A percentile compares a stretch with the other conserved stretches of the same genome.
These are phyloP conservation scores for Bufo bufo DNA, from an alignment of 2,113 vertebrate genomes.

Conservation along the genomic window DNA sequence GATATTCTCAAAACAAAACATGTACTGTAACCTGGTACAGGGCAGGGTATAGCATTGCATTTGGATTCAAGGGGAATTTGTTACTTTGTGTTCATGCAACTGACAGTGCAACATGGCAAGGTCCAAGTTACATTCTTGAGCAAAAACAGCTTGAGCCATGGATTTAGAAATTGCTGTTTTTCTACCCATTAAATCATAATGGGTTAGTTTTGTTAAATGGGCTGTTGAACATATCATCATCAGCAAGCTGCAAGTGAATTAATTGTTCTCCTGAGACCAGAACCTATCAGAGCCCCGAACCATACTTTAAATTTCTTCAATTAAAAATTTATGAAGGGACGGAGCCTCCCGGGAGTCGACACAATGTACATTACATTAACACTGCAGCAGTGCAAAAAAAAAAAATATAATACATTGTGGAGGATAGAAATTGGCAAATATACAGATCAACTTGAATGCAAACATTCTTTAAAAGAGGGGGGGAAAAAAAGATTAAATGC, in stretches of 20 bases:
- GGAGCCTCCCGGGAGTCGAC: not conserved
- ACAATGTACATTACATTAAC: not conserved
- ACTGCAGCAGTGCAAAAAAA: not conserved
- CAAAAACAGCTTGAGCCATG: not conserved
- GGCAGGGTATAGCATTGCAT: not conserved
- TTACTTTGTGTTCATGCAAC: not conserved
- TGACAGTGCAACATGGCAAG: not conserved
- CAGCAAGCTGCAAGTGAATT: slow-evolving; percentile 7
- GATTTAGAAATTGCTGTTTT: slow-evolving; percentile 18
- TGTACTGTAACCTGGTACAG: too few relatives aligned
- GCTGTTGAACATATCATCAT: slow-evolving; percentile 9
- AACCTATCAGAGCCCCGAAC: slow-evolving; percentile 19
- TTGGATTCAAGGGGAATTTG: not conserved
- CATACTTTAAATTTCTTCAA: not conserved
- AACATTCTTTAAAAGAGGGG: slow-evolving; percentile 52
- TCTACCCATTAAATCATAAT: not conserved
- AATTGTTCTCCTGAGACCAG: slow-evolving; percentile 13
- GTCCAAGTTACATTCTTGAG: not conserved
- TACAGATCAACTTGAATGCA: slow-evolving; percentile 36
- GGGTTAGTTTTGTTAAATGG: slow-evolving; percentile 27
- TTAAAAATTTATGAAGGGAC: slow-evolving; percentile 30
- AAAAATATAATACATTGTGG: not conserved
- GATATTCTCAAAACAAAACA: too few relatives aligned
- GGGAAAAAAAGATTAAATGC: not conserved
- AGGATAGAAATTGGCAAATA: slow-evolving; percentile 60